Conservation (phyloP, 2,113 vertebrate genomes). For the Telmatochromis bifrenatus region DNA sequence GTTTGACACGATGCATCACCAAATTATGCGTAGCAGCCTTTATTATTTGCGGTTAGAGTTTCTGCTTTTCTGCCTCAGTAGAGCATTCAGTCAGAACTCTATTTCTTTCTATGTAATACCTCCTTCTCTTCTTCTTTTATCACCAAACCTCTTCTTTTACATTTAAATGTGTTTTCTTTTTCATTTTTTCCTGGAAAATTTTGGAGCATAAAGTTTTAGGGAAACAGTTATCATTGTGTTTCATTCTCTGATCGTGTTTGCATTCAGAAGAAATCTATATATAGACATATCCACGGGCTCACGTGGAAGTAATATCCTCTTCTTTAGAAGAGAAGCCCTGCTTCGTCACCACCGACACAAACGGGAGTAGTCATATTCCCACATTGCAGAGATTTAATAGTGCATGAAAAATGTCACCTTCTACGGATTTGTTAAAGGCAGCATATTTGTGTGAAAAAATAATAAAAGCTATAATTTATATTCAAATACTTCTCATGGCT, state of each 20-base stretch:
- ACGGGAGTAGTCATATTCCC: neutral
- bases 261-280: slow-evolving; percentile 20
- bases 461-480: neutral
- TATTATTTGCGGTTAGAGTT: neutral
- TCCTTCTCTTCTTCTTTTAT: neutral
- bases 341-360: neutral
- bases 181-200: neutral
- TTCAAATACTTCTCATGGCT: neutral
- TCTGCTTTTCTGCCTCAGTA: neutral
- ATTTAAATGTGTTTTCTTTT: neutral
- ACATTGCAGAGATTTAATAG: neutral
- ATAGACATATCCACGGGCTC: slow-evolving; percentile 8
- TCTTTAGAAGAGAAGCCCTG: neutral
- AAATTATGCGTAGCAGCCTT: neutral
- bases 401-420: neutral
- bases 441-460: neutral
- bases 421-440: neutral
- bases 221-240: neutral
- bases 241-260: neutral
- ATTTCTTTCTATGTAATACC: neutral
- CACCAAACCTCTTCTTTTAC: neutral
- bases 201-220: neutral
- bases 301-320: neutral
- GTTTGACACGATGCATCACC: neutral
- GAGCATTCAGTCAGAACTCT: neutral